Conservation (phyloP, 2,888 invertebrate genomes). For the Seladonia tumulorum region DNA sequence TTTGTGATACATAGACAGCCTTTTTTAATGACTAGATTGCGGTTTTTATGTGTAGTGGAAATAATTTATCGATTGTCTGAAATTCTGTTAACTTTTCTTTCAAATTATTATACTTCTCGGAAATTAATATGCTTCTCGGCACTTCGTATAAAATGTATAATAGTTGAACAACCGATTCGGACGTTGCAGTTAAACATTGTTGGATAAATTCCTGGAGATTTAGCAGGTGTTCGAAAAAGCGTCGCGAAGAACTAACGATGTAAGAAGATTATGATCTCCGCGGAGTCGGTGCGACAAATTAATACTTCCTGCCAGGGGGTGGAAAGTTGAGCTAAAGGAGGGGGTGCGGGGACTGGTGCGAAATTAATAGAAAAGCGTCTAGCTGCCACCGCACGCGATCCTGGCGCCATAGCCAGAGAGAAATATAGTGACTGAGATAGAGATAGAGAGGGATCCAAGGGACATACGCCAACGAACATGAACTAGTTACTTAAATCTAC, state of each 20-base stretch:
- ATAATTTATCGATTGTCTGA: too few relatives aligned
- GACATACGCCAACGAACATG: slow-evolving; percentile 58
- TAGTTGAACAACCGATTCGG: not conserved
- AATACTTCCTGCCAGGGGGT: not conserved
- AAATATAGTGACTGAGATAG: not conserved
- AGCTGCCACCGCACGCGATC: slow-evolving; percentile 24
- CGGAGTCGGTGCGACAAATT: not conserved
- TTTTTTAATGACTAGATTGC: too few relatives aligned
- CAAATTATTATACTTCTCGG: too few relatives aligned
- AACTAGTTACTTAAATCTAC: slow-evolving; percentile 65
- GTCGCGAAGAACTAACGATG: not conserved
- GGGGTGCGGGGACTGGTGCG: not conserved
- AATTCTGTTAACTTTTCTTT: too few relatives aligned
- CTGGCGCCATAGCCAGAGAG: slow-evolving; percentile 51
- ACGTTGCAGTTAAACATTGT: not conserved
- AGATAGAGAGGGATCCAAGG: slow-evolving; percentile 8
- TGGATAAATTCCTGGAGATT: not conserved
- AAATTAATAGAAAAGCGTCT: slow-evolving; percentile 57
- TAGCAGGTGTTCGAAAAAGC: not conserved
- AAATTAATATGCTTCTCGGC: not conserved
- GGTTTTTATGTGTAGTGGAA: too few relatives aligned
- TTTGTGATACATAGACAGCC: too few relatives aligned
- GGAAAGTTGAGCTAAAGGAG: slow-evolving; percentile 15
- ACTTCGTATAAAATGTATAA: too few relatives aligned
- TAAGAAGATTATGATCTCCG: not conserved